phyloP scores from a whole-genome alignment of 2,888 invertebrate species.

The Thyatira batis region DNA sequence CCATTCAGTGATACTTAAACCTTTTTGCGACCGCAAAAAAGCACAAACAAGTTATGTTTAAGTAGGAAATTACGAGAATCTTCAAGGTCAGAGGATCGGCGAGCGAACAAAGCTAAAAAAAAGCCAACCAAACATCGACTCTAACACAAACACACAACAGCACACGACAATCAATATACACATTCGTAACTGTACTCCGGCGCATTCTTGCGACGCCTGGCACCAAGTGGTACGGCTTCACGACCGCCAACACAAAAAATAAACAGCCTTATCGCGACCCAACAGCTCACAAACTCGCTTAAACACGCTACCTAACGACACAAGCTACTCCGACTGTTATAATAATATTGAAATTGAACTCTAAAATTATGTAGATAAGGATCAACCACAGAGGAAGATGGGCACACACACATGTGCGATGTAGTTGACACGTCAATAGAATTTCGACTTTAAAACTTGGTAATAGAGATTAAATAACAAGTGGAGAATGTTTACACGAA shows the following conservation, averaged over 20 bases:
- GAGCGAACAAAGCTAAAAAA: not conserved
- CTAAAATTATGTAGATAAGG: constrained; percentile 36
- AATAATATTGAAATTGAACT: constrained; percentile 46
- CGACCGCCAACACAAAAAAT: constrained; percentile 21
- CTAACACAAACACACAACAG: constrained; percentile 3
- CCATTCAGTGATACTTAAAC: not conserved
- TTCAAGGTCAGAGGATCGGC: not conserved
- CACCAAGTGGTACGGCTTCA: constrained; percentile 61
- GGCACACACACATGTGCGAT: not conserved
- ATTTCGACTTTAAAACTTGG: not conserved
- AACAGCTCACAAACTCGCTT: constrained; percentile 32
- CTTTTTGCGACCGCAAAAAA: not conserved
- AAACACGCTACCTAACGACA: constrained; percentile 1
- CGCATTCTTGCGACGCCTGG: constrained; percentile 67
- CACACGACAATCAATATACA: constrained; percentile 43
- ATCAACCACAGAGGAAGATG: constrained; percentile 22
- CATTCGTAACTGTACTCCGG: constrained; percentile 56
- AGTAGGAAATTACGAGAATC: not conserved
- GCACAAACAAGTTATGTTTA: not conserved
- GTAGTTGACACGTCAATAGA: not conserved
- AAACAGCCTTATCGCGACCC: constrained; percentile 24
- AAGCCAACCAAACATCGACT: not conserved
- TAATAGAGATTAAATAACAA: not conserved
- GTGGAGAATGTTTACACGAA: constrained; percentile 10
- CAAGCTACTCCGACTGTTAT: not conserved